Base-by-base conservation (phyloP, 2,113 vertebrate species). In the Clarias magur region DNA sequence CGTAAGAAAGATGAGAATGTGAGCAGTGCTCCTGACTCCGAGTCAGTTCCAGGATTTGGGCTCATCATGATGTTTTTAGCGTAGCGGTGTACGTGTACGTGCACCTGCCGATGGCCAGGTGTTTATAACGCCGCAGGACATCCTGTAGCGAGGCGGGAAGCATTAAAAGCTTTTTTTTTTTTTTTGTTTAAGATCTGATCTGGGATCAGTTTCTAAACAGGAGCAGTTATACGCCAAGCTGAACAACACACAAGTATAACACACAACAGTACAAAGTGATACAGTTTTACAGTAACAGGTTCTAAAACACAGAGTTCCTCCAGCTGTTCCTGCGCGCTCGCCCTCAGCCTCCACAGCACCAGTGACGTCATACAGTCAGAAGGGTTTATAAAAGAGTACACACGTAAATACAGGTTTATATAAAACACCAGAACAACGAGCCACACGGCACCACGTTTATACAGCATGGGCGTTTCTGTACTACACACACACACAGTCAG, bases 291-390 rank as follows among this genome's bases (percentile, higher is more conserved):
- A 91, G 89, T 60, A 30, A 53, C 56, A 63, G 42, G 13, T 15
- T n/a, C 19, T 15, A 63, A 83, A 75, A 87, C 10, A 25, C 1
- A n/a, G 57, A 76, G 81, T 87, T 90, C 73, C 23, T 92, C 91
- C 88, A 92, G 94, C 92, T 93, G 94, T 93, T 92, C 91, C 89
- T 93, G 87, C 91, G 90, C 13, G 38, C 83, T 56, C 75, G 88
- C 84, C 53, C 75, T 72, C 87, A 54, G 62, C 67, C 53, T 54
- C 86, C 88, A 82, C 88, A 93, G 93, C 95, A 95, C 95, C 94
- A 95, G 91, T 92, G 90, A 89, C 89, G 86, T 91, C 87, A 86
- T 91, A 93, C 91, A 94, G 89, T 92, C 93, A 91, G 91, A 86
- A 91, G 82, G 88, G 87, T 93, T 91, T 85, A 62, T 15, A 56